Conservation (phyloP, 1,140 invertebrate genomes). For the Hylaeus volcanicus region DNA sequence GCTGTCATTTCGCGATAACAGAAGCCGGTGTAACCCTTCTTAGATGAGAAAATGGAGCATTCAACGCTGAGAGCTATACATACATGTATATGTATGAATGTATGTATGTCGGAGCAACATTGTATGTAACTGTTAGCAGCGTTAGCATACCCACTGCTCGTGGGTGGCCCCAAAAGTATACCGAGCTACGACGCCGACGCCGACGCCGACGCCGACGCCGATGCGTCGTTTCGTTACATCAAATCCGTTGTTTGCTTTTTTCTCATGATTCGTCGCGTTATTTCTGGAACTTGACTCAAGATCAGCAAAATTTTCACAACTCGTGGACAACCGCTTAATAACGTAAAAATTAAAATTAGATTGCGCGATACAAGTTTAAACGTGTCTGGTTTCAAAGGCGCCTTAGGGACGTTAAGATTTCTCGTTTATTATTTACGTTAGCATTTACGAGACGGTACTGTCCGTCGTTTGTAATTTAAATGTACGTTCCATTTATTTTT, state of each 20-base stretch:
- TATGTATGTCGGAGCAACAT: no score
- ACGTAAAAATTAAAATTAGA: conserved; percentile 36
- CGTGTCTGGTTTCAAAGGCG: conserved; percentile 23
- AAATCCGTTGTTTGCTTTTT: not conserved
- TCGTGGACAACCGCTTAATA: conserved; percentile 3
- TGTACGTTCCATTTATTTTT: conserved; percentile 4
- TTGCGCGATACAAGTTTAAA: not conserved
- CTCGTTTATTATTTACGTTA: not conserved
- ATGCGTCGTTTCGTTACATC: conserved; percentile 3
- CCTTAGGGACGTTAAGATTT: not conserved
- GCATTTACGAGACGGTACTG: not conserved
- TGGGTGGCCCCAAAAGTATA: not conserved
- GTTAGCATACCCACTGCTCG: not conserved
- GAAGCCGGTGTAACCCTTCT: conserved; percentile 7
- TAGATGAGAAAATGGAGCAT: not conserved
- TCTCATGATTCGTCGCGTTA: conserved; percentile 25
- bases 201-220: no score
- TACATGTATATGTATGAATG: no score
- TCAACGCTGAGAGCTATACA: not conserved
- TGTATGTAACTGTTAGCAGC: no score
- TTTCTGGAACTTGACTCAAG: conserved; percentile 42
- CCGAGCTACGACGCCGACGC: no score
- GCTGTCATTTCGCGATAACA: conserved; percentile 41
- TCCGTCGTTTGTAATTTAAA: not conserved
- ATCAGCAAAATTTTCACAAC: conserved; percentile 14